These are phyloP conservation scores for Syrphus vitripennis DNA, from an alignment of 2,888 invertebrate genomes.

Conservation along the genomic window DNA sequence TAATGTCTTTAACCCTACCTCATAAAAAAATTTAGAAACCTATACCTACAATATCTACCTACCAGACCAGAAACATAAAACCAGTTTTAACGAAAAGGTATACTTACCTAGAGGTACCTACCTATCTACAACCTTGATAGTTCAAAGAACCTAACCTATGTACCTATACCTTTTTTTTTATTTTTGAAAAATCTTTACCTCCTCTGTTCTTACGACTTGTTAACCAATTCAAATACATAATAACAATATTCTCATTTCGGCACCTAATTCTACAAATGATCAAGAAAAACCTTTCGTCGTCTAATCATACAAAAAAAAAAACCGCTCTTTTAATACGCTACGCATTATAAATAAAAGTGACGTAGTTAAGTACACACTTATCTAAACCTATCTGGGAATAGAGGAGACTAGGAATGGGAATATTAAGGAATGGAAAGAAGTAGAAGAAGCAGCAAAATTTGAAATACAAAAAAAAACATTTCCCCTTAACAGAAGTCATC, in stretches of 20 bases:
- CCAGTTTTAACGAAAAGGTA: neutral
- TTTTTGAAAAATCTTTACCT: constrained; percentile 20
- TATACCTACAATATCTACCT: neutral
- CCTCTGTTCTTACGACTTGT: neutral
- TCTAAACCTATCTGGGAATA: neutral
- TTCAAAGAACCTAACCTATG: constrained; percentile 35
- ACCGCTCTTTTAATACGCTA: neutral
- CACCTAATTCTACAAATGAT: constrained; percentile 7
- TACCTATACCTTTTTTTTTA: neutral
- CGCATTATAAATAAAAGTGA: constrained; percentile 31
- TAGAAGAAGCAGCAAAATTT: neutral
- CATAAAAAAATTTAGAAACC: constrained; percentile 47
- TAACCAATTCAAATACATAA: constrained; percentile 49
- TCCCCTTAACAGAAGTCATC: constrained; percentile 22
- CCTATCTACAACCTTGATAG: constrained; percentile 21
- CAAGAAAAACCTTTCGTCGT: neutral
- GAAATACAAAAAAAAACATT: neutral
- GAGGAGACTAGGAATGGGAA: neutral
- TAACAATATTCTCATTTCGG: constrained; percentile 29
- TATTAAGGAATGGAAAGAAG: neutral
- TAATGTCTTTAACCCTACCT: constrained; percentile 45
- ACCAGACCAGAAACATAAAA: neutral
- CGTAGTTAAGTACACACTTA: constrained; percentile 12
- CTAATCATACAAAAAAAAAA: neutral
- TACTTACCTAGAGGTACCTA: neutral